Evolutionary conservation across 1,140 invertebrate genomes (phyloP).

Genomic region (Drosophila paulistorum): DNA sequence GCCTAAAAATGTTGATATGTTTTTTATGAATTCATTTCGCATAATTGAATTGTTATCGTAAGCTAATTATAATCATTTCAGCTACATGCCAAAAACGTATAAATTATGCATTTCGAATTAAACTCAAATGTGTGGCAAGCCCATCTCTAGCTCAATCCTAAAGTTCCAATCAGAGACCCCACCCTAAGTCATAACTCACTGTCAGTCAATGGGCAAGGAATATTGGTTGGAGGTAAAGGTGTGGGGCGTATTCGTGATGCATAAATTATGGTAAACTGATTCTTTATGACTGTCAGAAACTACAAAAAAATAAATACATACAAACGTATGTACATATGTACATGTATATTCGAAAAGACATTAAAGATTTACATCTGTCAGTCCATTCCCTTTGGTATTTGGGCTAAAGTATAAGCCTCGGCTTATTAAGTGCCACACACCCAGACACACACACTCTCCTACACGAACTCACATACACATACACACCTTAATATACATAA

Average conservation of each 20-base stretch:
- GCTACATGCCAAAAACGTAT: conserved; percentile 61
- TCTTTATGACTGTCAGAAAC: conserved; percentile 70
- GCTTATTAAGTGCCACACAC: not conserved
- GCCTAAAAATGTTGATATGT: not conserved
- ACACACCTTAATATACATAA: conserved; percentile 59
- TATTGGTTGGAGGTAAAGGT: too few relatives aligned
- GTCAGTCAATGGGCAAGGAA: conserved; percentile 31
- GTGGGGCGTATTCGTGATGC: conserved; percentile 45
- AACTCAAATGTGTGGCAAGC: conserved; percentile 38
- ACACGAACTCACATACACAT: not conserved
- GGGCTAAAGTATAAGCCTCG: conserved; percentile 12
- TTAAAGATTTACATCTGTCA: conserved; percentile 66
- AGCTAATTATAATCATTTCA: conserved; percentile 34
- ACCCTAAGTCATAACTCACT: conserved; percentile 43
- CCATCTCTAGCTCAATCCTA: conserved; percentile 5
- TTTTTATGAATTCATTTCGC: not conserved
- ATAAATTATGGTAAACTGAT: conserved; percentile 52
- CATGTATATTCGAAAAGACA: conserved; percentile 40
- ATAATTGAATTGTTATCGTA: conserved; percentile 15
- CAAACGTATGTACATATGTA: too few relatives aligned
- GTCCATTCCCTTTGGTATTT: conserved; percentile 16
- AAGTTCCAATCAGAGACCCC: conserved; percentile 33
- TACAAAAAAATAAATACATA: conserved; percentile 17
- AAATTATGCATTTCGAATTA: conserved; percentile 76
- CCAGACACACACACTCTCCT: not conserved